Percentiles rank a stretch among this genome's conserved stretches.
Evolutionary conservation across 2,888 invertebrate genomes (phyloP).

Genomic region (Priapulus caudatus): DNA sequence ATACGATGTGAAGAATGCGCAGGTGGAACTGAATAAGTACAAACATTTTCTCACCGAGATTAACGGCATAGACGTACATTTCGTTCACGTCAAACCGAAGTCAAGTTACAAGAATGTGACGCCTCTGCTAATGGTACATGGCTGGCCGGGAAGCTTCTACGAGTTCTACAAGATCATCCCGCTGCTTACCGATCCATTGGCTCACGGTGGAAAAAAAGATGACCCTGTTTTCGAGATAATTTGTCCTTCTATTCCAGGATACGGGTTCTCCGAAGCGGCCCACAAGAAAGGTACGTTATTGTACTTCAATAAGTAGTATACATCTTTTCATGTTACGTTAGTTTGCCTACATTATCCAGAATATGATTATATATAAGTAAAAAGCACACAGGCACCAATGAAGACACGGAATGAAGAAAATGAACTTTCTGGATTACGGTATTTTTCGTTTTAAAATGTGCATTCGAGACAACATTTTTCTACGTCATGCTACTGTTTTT

Average conservation of each 20-base stretch:
- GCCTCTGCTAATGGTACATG: constrained; percentile 61
- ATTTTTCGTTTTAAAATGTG: too few species aligned
- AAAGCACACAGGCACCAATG: too few species aligned
- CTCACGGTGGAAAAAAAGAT: neutral
- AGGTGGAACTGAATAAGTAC: constrained; percentile 57
- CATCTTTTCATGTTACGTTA: too few species aligned
- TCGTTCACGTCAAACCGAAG: constrained; percentile 52
- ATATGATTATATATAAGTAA: too few species aligned
- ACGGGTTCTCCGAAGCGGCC: constrained; percentile 46
- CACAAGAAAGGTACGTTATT: constrained; percentile 50
- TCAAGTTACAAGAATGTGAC: constrained; percentile 39
- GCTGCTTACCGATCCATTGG: constrained; percentile 44
- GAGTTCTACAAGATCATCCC: constrained; percentile 59
- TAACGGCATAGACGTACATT: constrained; percentile 64
- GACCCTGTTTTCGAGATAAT: constrained; percentile 37
- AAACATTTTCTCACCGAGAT: constrained; percentile 63
- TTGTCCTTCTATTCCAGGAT: constrained; percentile 46
- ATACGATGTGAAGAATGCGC: constrained; percentile 59
- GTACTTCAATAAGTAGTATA: neutral
- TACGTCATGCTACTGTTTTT: too few species aligned
- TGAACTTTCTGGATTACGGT: too few species aligned
- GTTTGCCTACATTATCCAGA: too few species aligned
- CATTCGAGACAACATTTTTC: too few species aligned
- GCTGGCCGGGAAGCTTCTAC: constrained; percentile 71
- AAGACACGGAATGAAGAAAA: too few species aligned